A percentile compares a stretch with the other conserved stretches of the same genome.
Evolutionary conservation across 1,140 invertebrate genomes (phyloP).

Genomic region (Hyposmocoma kahamanoa): DNA sequence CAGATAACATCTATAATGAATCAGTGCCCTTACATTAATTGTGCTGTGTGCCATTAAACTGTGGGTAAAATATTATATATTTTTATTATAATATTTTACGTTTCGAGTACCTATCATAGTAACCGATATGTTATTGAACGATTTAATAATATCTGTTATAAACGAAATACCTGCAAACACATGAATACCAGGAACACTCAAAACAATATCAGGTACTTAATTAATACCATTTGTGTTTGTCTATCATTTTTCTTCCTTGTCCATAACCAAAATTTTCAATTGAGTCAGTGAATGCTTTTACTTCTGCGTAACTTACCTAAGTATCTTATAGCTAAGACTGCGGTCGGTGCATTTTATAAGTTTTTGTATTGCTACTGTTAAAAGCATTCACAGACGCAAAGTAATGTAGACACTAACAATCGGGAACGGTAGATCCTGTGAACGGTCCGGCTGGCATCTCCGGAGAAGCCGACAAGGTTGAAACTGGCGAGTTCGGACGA

Average conservation of each 20-base stretch:
- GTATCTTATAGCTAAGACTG: too few relatives aligned
- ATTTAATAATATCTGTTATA: too few relatives aligned
- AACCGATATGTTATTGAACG: too few relatives aligned
- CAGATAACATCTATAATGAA: too few relatives aligned
- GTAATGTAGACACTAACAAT: slow-evolving; percentile 56
- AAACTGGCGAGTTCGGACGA: slow-evolving; percentile 81
- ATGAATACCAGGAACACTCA: slow-evolving; percentile 14
- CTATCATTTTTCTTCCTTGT: slow-evolving; percentile 15
- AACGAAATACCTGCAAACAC: too few relatives aligned
- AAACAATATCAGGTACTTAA: slow-evolving; percentile 12
- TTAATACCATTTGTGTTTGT: slow-evolving; percentile 24
- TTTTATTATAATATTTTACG: too few relatives aligned
- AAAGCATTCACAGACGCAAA: slow-evolving; percentile 35
- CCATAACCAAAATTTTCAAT: slow-evolving; percentile 22
- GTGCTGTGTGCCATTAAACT: too few relatives aligned
- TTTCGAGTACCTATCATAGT: too few relatives aligned
- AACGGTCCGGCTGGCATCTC: slow-evolving; percentile 66
- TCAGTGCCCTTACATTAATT: too few relatives aligned
- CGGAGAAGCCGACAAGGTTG: slow-evolving; percentile 74
- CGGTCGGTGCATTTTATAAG: too few relatives aligned
- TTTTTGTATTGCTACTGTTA: slow-evolving; percentile 4
- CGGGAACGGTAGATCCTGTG: slow-evolving; percentile 67
- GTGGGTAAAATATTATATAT: too few relatives aligned
- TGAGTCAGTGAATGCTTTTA: slow-evolving; percentile 24
- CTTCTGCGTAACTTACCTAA: too few relatives aligned